Evolutionary conservation across 2,113 vertebrate genomes (phyloP).

Genomic region (Ibidorhyncha struthersii): DNA sequence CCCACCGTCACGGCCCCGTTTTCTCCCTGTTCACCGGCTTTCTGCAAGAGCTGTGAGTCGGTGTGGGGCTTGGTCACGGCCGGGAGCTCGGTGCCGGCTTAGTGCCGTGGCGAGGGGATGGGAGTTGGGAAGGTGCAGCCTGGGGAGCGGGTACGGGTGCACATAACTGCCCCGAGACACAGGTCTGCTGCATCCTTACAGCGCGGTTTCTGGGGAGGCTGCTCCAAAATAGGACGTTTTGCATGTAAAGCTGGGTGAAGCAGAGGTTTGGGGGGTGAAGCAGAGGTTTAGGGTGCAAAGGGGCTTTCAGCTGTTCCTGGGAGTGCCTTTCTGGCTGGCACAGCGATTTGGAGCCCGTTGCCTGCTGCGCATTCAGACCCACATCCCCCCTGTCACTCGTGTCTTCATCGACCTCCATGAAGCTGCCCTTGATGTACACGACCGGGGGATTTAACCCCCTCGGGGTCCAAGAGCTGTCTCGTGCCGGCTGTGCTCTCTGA

Average conservation of each 20-base stretch:
- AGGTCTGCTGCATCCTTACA: rapidly evolving
- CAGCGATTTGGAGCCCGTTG: rapidly evolving
- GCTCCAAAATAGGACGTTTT: rapidly evolving
- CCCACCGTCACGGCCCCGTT: rapidly evolving
- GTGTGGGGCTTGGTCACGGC: rapidly evolving
- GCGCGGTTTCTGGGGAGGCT: no score
- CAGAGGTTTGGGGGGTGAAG: no score
- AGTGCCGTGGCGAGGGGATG: rapidly evolving
- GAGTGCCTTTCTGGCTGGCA: background rate
- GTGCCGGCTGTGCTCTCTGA: background rate
- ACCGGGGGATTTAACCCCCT: background rate
- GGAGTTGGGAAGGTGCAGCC: background rate
- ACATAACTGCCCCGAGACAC: background rate
- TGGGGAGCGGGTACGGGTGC: rapidly evolving
- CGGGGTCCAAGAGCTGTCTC: rapidly evolving
- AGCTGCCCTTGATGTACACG: background rate
- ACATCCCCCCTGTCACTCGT: rapidly evolving
- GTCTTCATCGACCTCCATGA: background rate
- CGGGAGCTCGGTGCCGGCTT: background rate
- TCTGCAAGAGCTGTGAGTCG: background rate
- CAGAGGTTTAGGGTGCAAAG: background rate
- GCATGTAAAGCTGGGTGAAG: background rate
- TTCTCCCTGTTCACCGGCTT: rapidly evolving
- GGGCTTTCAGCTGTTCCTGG: rapidly evolving
- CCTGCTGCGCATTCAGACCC: background rate